Base-by-base conservation (phyloP, 2,888 invertebrate genomes). In the Lasioglossum calceatum region DNA sequence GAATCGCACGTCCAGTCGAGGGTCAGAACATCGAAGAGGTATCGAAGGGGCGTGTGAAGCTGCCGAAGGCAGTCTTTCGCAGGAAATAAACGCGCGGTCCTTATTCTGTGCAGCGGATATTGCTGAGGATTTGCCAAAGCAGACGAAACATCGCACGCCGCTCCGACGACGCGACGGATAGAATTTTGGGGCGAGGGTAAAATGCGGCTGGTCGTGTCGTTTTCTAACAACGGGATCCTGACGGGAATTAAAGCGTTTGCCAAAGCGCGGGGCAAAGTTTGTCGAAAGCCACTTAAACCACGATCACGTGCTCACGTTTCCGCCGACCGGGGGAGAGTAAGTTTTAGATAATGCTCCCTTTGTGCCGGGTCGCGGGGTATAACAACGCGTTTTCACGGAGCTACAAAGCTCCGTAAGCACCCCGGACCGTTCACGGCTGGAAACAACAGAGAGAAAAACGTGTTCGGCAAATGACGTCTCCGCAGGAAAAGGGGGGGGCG, bases 261-360 rank as follows among this genome's bases (percentile, higher is more conserved):
- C 50, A 75, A 70, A 44, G 70, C 32, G 58, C 39, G 67, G 42
- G 50, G 61, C 39, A 61, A 79, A 87, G 76, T 86, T 87, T 79
- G 81, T n/a, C 82, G 79, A 79, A 87, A 87, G 74, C 79, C 70
- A 74, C 87, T 87, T 79, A 74, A 87, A 79, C 71, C 75, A 71
- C 79, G 84, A 77, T 86, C 81, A 78, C 77, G 64, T 77, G 58
- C 83, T 32, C 74, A 58, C 79, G 74, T 67, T 75, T 44, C 47
- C 80, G 67, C 76, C 70, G 73, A 87, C 70, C 78, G 75, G 54
- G 47, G 19, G 27, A 36, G 76, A 64, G 64, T 54, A 81, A 81
- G 81, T 84, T 87, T 87, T 64, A 64, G 87, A 84, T 87, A 87
- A 87, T 79, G 84, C 79, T 73, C 70, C 81, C 87, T 84, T 87